Evolutionary conservation across 2,797 vertebrate genomes (phyloP), one percentile per base, ranked within the genome.

Genomic region (Gymnocypris eckloni): DNA sequence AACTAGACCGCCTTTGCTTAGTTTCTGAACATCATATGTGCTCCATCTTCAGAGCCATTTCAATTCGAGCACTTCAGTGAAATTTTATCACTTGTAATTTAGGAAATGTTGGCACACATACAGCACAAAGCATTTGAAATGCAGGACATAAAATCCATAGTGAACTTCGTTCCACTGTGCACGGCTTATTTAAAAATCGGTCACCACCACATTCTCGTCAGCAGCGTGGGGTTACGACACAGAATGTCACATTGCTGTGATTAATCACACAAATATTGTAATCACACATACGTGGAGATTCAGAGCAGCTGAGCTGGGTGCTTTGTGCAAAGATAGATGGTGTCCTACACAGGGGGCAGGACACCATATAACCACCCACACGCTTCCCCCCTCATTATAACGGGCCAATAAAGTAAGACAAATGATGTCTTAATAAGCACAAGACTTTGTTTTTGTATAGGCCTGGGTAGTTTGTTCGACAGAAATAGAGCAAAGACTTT

Each of bases 201-300:
- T 43, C 61, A 79, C 37, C 37, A 41, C 33, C 28, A 41, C 50
- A 45, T 71, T 70, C 64, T 70, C 66, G 41, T 59, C 70, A 73
- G n/a, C 59, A 56, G 15, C 2, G 86, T 16, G 59, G 43, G 82
- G 69, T 69, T 54, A 64, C 9, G 77, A 67, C 70, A 48, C 70
- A 45, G 39, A 76, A 43, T 80, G 82, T 87, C 70, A 56, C 56
- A 75, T 76, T 81, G 77, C 64, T 0, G 2, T 81, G 69, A 67
- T 87, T 80, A 81, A 87, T 81, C 61, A 71, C 76, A 80, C 78
- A 83, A 75, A 87, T 87, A 75, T 73, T 76, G 61, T 80, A 81
- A 84, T 87, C 82, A 56, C 76, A 81, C 81, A 72, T 72, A 84
- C 48, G 39, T 54, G 61, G 45, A 56, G 76, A 83, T 84, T 67